Conservation (phyloP, 2,797 vertebrate species). For the Tarsius wallacei region DNA sequence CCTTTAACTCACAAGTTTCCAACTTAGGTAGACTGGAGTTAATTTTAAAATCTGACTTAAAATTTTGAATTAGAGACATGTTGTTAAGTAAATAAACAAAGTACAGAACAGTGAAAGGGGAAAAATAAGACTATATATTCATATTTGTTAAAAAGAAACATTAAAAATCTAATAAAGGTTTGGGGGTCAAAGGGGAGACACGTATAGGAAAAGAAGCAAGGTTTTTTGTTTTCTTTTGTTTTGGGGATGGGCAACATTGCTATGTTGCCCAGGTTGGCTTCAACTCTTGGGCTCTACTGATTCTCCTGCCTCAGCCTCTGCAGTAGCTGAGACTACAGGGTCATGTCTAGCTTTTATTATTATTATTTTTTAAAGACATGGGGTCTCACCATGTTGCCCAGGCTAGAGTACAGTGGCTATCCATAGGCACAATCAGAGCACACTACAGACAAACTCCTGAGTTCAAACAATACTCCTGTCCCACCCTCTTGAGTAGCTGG, state of each 20-base stretch:
- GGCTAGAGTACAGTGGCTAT: background rate
- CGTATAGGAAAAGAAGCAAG: background rate
- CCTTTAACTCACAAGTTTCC: slow-evolving; percentile 42
- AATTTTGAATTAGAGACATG: slow-evolving; percentile 47
- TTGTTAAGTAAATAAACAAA: background rate
- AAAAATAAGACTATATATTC: slow-evolving; percentile 57
- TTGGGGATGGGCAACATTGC: background rate
- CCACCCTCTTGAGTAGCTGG: background rate
- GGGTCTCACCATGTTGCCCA: background rate
- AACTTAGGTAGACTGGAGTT: background rate
- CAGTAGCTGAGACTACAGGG: background rate
- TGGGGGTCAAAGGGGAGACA: background rate
- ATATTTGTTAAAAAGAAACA: slow-evolving; percentile 45
- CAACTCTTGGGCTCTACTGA: background rate
- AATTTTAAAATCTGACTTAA: slow-evolving; percentile 67
- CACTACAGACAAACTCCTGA: background rate
- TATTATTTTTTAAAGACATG: background rate
- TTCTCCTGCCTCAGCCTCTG: background rate
- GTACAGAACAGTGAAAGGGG: background rate
- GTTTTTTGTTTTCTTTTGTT: background rate
- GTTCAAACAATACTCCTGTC: background rate
- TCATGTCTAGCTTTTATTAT: background rate
- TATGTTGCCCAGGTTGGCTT: background rate
- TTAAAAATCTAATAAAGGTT: slow-evolving; percentile 32
- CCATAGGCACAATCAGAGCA: background rate